Base-by-base conservation (phyloP, 1,140 invertebrate species). In the Artemia franciscana region DNA sequence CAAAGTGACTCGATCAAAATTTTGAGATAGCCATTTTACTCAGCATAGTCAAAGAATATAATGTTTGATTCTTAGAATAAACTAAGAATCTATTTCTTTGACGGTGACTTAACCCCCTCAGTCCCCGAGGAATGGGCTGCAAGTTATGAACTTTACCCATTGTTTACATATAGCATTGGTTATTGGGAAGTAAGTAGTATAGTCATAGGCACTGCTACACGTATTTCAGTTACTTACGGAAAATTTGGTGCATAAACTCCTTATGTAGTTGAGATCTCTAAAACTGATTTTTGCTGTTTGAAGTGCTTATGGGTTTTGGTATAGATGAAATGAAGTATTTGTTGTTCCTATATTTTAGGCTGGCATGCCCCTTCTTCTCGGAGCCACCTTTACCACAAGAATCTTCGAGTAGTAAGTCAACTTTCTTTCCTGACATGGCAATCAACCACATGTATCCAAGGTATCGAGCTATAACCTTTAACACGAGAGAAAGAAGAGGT, bases 351-450 rank as follows among this genome's bases (percentile, higher is more conserved):
- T 61, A 61, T 70, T 72, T 64, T 67, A 90, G 90, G 72, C 76
- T 97, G 65, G 95, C 95, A 5, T 85, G 85, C 73, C 78, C 79
- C 39, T 78, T 84, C 64, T 99, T 98, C 71, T 92, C 91, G n/a
- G 79, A 79, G 71, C 96, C 96, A 5, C 68, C 79, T 4, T 72
- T 76, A 60, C 70, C 78, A 65, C 81, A 87, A 1, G 83, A 80
- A 26, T 86, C 91, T 12, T 76, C 78, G 63, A 72, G 76, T 18
- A 84, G 85, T 63, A 82, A 84, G 3, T 88, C 91, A 0, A 78
- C 93, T 2, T 99, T 92, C 76, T 94, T 93, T 71, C 93, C 96
- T 0, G 91, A 98, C 73, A 85, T 93, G 69, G 91, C 82, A 9
- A 95, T 98, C 67, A 95, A 81, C 75, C 79, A 80, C 23, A 90